Evolutionary conservation across 2,797 vertebrate genomes (phyloP).

Genomic region (Ptychadena robeensis): DNA sequence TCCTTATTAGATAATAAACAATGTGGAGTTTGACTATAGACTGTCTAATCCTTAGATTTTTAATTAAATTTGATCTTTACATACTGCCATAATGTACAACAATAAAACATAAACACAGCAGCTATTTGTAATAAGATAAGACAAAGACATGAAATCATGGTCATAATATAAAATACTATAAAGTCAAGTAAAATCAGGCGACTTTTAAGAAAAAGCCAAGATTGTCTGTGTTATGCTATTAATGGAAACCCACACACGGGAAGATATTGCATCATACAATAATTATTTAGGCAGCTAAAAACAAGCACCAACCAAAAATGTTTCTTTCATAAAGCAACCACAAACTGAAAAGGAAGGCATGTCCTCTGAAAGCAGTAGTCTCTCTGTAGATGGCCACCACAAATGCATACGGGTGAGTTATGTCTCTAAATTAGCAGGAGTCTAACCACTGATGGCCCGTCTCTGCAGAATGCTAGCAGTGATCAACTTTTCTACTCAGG

Average conservation of each 20-base stretch:
- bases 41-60: not conserved
- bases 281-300: no score
- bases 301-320: no score
- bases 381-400: no score
- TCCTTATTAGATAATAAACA: conserved; percentile 2
- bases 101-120: not conserved
- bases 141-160: conserved; percentile 1
- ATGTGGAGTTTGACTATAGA: not conserved
- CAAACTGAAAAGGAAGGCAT: no score
- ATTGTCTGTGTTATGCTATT: not conserved
- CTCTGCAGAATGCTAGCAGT: no score
- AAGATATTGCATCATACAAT: not conserved
- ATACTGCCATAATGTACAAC: not conserved
- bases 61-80: conserved; percentile 12
- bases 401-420: no score
- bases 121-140: not conserved
- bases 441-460: no score
- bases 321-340: no score
- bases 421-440: no score
- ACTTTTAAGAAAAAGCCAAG: not conserved
- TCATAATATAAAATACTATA: not conserved
- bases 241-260: not conserved
- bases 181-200: conserved; percentile 15
- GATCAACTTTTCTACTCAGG: no score
- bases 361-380: no score